Base-by-base conservation (phyloP, 2,113 vertebrate genomes). In the Sphyrna mokarran region DNA sequence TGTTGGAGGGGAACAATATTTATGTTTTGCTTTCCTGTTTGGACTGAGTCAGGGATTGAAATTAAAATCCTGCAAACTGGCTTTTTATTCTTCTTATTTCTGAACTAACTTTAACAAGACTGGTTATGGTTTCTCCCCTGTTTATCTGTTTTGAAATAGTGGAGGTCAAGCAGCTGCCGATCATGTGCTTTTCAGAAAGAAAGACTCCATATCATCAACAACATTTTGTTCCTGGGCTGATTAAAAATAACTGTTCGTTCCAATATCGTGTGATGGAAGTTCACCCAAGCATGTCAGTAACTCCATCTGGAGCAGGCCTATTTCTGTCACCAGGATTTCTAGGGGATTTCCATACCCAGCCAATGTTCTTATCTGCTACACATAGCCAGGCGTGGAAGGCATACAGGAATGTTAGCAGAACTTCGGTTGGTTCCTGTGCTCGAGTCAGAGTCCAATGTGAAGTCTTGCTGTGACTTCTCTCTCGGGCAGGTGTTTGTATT, bases 231-330 rank as follows among this genome's bases (percentile, higher is more conserved):
- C 22, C 66, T 72, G 40, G 93, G 48, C 66, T 43, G 93, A 72
- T 72, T 91, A 95, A 70, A 95, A 95, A 95, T 95, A 95, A 72
- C 29, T 66, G 93, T 94, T 91, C 33, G 63, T 95, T 95, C 68
- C 68, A 72, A 69, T 48, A 95, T 48, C 66, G 40, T 48, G 93
- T 94, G 68, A 70, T 91, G 58, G 43, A 48, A 95, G 93, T 29
- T 70, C 40, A 48, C 33, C 68, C 93, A 29, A 13, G 43, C 93
- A 20, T 95, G 93, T 48, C 40, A 72, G 40, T 95, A 95, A 95
- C 66, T 95, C 37, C 93, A 95, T 54, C 93, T 95, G 68, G 93
- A 43, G 66, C 93, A 48, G 40, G 40, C 18, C 43, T 95, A 95
- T 72, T 95, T 72, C 40, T 70, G 93, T 70, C 69, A 9, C 22